Evolutionary conservation across 2,113 vertebrate genomes (phyloP), one percentile per base, ranked within the genome.

Genomic region (Alouatta palliata): DNA sequence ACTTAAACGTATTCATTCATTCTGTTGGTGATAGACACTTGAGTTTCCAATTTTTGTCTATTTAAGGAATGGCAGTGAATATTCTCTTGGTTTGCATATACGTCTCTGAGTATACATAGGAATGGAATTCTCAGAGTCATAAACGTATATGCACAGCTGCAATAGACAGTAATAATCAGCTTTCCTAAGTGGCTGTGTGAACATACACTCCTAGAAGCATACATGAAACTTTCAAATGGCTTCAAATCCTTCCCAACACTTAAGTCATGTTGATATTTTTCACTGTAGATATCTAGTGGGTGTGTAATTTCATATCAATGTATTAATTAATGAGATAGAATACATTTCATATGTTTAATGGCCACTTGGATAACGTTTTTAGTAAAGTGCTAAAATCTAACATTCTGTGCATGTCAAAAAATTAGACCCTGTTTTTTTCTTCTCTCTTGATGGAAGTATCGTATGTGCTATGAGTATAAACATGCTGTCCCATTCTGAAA

Each of bases 271-370:
- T 14, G 14, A 30, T 27, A 13, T 43, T 58, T 17, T 47, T 49
- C 49, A 9, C n/a, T 45, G n/a, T 8, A 35, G 49, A 14, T 25
- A 40, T 21, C 23, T 1, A 0, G 2, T 25, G 19, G 17, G 49
- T 40, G 3, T 54, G 16, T 14, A 35, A 27, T 49, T 21, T 6
- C 9, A 5, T 11, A 5, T 58, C 45, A 16, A 19, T 8, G 23
- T 40, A 13, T 43, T 40, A 3, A 35, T 14, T 6, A 20, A 21
- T 13, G 19, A 61, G 27, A 21, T 2, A 4, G 4, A 40, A 35
- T 49, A 27, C 43, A 10, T 43, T 73, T 52, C 27, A 6, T 23
- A 20, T 30, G 20, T 61, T 54, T 70, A 56, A 27, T 40, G 13
- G 25, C 43, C 25, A 10, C 35, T 79, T 35, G 19, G 35, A 35